Percentiles rank a stretch among this genome's conserved stretches.
Evolutionary conservation across 2,888 invertebrate species (phyloP).

Genomic region (Cantharis rustica): DNA sequence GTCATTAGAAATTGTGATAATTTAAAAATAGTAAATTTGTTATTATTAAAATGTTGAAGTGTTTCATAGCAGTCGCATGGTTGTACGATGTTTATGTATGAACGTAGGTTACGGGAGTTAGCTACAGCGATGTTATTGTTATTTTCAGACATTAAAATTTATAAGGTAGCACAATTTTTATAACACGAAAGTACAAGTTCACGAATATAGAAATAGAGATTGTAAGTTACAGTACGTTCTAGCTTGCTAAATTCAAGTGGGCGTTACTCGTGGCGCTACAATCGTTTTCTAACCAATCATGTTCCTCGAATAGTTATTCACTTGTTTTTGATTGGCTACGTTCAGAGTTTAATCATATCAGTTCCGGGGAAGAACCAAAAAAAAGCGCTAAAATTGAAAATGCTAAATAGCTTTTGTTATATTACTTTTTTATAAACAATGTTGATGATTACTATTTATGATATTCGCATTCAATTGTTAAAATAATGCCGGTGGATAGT

Average conservation of each 20-base stretch:
- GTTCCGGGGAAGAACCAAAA: not conserved
- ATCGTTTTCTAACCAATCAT: too few relatives aligned
- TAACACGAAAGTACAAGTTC: not conserved
- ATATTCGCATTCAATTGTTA: not conserved
- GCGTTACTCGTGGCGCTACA: not conserved
- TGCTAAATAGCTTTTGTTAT: not conserved
- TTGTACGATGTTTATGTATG: not conserved
- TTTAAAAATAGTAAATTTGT: not conserved
- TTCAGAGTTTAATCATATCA: not conserved
- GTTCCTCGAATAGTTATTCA: too few relatives aligned
- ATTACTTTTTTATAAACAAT: not conserved
- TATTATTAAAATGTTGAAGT: not conserved
- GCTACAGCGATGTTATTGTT: not conserved
- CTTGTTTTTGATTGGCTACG: not conserved
- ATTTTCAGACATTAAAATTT: not conserved
- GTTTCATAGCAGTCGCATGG: not conserved
- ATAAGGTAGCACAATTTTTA: not conserved
- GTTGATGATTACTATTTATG: not conserved
- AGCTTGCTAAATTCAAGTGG: not conserved
- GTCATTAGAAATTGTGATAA: not conserved
- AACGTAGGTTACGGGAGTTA: not conserved
- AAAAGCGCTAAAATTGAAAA: not conserved
- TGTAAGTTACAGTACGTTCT: not conserved
- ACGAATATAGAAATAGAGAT: not conserved
- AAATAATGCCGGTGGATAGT: not conserved